phyloP scores from a whole-genome alignment of 2,113 vertebrate genomes.

The Meriones unguiculatus region DNA sequence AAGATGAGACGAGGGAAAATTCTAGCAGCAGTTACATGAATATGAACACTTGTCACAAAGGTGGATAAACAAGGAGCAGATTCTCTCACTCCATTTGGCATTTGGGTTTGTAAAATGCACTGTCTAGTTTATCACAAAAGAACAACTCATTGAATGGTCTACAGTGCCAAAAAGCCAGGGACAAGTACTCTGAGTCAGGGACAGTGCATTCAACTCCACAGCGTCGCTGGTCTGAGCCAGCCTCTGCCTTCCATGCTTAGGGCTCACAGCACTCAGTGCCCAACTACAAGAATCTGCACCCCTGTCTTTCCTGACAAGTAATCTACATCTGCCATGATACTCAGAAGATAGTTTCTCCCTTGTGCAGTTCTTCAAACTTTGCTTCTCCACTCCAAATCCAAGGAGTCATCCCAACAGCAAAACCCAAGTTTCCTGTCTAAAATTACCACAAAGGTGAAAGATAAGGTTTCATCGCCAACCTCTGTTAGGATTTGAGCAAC shows the following conservation, averaged over 20 bases:
- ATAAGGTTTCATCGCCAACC: not conserved
- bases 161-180: rapidly evolving
- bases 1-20: not conserved
- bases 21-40: not conserved
- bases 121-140: not conserved
- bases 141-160: not conserved
- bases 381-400: not conserved
- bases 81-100: rapidly evolving
- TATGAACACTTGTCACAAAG: not conserved
- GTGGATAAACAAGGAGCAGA: not conserved
- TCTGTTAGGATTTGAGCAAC: constrained; percentile 24
- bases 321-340: rapidly evolving
- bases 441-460: not conserved
- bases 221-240: rapidly evolving
- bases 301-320: rapidly evolving
- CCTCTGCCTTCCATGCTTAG: rapidly evolving
- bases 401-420: not conserved
- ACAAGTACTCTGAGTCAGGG: rapidly evolving
- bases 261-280: not conserved
- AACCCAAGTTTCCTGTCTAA: not conserved
- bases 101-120: not conserved
- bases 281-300: no score
- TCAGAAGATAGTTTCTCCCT: not conserved
- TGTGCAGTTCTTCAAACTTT: rapidly evolving
- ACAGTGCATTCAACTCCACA: rapidly evolving